Evolutionary conservation across 2,888 invertebrate genomes (phyloP), one percentile per base, ranked within the genome.

Genomic region (Hydropsyche betteni): DNA sequence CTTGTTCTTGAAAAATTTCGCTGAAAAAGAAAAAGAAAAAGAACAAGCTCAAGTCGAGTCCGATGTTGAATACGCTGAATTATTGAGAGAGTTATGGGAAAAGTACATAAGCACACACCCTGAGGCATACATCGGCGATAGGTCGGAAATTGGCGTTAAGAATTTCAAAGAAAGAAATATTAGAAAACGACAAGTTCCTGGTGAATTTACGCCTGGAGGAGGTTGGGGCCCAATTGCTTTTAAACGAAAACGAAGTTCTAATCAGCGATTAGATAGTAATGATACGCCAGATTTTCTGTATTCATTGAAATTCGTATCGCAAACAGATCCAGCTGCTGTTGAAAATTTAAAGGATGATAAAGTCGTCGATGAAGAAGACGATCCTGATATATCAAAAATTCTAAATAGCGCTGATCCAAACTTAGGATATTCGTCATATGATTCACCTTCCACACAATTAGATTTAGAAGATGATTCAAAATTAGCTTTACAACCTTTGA

Each of bases 1-100:
- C 73, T 80, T 81, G 61, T 80, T 83, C 24, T 79, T 84, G 52
- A 76, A 82, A 64, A 80, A 82, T 55, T 75, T 82, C 52, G 83
- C 82, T 51, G 81, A 79, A 36, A 82, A 82, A 76, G 81, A 81
- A 33, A 81, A 81, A 38, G 58, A 75, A 77, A 34, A 83, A 51
- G 83, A 84, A 76, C 82, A 83, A 75, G 83, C 83, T 16, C 82
- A 82, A 34, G 82, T 84, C 55, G 85, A 87, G 79, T 86, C 86
- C 74, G 87, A 88, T 76, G 86, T 85, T 0, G 88, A 89, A 79
- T 90, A 90, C 80, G 86, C 88, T 5, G 83, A 88, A 64, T 83
- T 89, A 24, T 81, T 91, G 68, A 86, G 87, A 74, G 86, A 89
- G 79, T 83, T 90, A 8, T 90, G 89, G 88, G 87, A 88, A 44